Conservation (phyloP, 2,888 invertebrate genomes). For the Arge pagana region DNA sequence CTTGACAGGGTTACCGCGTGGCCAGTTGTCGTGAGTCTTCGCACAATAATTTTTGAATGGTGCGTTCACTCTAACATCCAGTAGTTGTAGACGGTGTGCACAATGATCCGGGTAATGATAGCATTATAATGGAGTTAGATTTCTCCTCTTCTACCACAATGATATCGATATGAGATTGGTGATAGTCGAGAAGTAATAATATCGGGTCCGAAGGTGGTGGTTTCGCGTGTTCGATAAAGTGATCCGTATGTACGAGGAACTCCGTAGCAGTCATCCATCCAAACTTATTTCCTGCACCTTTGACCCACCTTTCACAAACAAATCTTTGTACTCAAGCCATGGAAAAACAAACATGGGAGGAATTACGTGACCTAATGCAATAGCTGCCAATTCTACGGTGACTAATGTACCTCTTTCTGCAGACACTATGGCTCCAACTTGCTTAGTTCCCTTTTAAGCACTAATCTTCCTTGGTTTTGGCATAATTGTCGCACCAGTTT, state of each 20-base stretch:
- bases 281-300: slow-evolving; percentile 43
- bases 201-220: slow-evolving; percentile 34
- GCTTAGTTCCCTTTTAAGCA: slow-evolving; percentile 22
- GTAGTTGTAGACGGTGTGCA: slow-evolving; percentile 33
- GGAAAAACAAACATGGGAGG: slow-evolving; percentile 44
- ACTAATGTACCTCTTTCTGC: slow-evolving; percentile 33
- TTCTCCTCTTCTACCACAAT: too few relatives aligned
- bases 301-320: slow-evolving; percentile 38
- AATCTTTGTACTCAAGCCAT: slow-evolving; percentile 33
- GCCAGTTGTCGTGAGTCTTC: slow-evolving; percentile 26
- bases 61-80: slow-evolving; percentile 33
- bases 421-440: slow-evolving; percentile 27
- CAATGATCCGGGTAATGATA: slow-evolving; percentile 43
- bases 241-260: slow-evolving; percentile 41
- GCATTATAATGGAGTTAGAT: slow-evolving; percentile 35
- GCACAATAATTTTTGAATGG: slow-evolving; percentile 32
- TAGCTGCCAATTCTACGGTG: slow-evolving; percentile 31
- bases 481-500: slow-evolving; percentile 37
- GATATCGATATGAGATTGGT: slow-evolving; percentile 41
- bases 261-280: slow-evolving; percentile 45
- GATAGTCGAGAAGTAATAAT: slow-evolving; percentile 45
- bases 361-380: slow-evolving; percentile 34
- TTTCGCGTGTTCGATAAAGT: slow-evolving; percentile 39
- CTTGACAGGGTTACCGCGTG: slow-evolving; percentile 30
- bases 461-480: slow-evolving; percentile 27